A percentile compares a stretch with the other conserved stretches of the same genome.
These are phyloP conservation scores for Melinaea marsaeus DNA, from an alignment of 2,888 invertebrate genomes.

Conservation along the genomic window DNA sequence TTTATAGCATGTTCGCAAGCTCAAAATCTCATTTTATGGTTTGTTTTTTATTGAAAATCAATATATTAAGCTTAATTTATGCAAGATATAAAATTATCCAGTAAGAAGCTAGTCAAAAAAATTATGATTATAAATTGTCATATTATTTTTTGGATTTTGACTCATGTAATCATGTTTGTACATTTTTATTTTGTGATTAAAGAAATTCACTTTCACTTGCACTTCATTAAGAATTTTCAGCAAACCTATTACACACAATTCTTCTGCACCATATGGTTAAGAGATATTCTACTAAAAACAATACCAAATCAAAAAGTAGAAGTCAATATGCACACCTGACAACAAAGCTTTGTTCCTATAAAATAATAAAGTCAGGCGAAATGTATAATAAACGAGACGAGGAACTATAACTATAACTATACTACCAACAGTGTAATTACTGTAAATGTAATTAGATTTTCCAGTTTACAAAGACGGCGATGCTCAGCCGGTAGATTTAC, in stretches of 20 bases:
- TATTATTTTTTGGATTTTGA: no score
- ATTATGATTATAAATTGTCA: no score
- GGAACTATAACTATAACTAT: slow-evolving; percentile 44
- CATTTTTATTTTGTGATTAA: no score
- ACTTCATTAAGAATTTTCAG: slow-evolving; percentile 59
- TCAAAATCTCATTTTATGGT: no score
- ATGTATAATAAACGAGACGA: slow-evolving; percentile 68
- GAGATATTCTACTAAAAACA: neutral
- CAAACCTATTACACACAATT: slow-evolving; percentile 36
- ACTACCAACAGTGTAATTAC: slow-evolving; percentile 47
- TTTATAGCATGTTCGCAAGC: no score
- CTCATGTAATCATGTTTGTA: no score
- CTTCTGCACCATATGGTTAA: slow-evolving; percentile 9
- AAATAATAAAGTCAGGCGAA: slow-evolving; percentile 57
- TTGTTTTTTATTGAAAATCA: no score
- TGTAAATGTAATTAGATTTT: slow-evolving; percentile 78
- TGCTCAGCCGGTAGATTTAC: slow-evolving; percentile 76
- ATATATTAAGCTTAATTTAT: no score
- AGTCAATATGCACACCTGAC: slow-evolving; percentile 1
- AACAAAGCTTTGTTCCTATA: slow-evolving; percentile 15
- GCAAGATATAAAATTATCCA: no score
- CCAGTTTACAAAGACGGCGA: slow-evolving; percentile 76
- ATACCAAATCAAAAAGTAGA: neutral
- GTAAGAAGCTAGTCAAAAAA: no score
- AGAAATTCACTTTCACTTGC: slow-evolving; percentile 57